Conservation (phyloP, 2,888 invertebrate species). For the Chalcis sispes region DNA sequence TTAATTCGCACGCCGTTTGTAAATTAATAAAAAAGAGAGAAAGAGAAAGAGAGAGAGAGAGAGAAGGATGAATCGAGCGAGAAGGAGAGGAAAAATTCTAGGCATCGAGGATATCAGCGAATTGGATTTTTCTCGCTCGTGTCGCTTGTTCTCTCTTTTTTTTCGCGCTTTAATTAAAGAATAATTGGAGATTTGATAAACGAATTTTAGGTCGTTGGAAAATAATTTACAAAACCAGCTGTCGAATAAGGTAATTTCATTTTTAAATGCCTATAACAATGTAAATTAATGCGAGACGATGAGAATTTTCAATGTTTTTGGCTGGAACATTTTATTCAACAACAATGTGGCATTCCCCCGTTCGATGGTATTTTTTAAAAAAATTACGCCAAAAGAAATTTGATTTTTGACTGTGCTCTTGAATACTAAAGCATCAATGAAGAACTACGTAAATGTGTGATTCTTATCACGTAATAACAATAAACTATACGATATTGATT, state of each 20-base stretch:
- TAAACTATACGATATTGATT: too few species aligned
- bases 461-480: too few species aligned
- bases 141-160: not conserved
- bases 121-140: conserved; percentile 23
- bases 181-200: conserved; percentile 41
- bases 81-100: not conserved
- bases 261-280: conserved; percentile 13
- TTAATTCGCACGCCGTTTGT: conserved; percentile 20
- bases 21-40: conserved; percentile 6
- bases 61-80: not conserved
- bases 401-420: too few species aligned
- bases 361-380: too few species aligned
- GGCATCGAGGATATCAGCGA: not conserved
- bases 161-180: conserved; percentile 25
- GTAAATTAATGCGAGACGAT: too few species aligned
- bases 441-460: too few species aligned
- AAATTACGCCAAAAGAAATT: too few species aligned
- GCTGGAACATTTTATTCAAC: too few species aligned
- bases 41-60: not conserved
- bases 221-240: conserved; percentile 4
- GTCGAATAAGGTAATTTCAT: conserved; percentile 16
- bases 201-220: conserved; percentile 21
- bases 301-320: too few species aligned
- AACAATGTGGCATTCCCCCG: too few species aligned
- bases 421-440: too few species aligned